A percentile compares a stretch with the other conserved stretches of the same genome.
phyloP scores from a whole-genome alignment of 2,888 invertebrate species.

The Apodemia hepburni region DNA sequence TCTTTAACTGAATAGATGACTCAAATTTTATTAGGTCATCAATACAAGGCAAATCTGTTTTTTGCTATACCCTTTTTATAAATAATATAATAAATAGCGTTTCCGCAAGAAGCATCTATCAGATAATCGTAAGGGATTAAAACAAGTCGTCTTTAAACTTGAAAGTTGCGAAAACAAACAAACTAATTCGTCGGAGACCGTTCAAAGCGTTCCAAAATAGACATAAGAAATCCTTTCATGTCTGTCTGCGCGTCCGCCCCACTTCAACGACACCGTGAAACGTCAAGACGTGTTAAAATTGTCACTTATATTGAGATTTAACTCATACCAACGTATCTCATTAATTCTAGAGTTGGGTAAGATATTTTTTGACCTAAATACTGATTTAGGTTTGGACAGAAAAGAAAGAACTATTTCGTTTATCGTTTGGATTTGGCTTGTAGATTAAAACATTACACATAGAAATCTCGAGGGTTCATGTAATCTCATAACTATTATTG shows the following conservation, averaged over 20 bases:
- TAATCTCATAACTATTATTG: too few species aligned
- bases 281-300: conserved; percentile 32
- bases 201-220: conserved; percentile 75
- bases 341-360: conserved; percentile 13
- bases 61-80: too few species aligned
- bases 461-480: too few species aligned
- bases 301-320: conserved; percentile 31
- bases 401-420: too few species aligned
- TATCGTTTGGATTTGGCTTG: not conserved
- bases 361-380: conserved; percentile 22
- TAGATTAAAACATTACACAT: too few species aligned
- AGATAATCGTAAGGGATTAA: not conserved
- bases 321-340: conserved; percentile 23
- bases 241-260: conserved; percentile 43
- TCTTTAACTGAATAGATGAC: too few species aligned
- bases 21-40: too few species aligned
- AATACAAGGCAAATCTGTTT: too few species aligned
- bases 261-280: conserved; percentile 41
- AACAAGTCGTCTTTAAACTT: conserved; percentile 21
- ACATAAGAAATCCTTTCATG: conserved; percentile 72
- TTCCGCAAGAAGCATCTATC: not conserved
- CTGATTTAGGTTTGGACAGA: not conserved
- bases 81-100: not conserved
- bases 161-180: conserved; percentile 73
- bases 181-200: conserved; percentile 47